Conservation (phyloP, 2,888 invertebrate species). For the Romanomermis culicivorax region DNA sequence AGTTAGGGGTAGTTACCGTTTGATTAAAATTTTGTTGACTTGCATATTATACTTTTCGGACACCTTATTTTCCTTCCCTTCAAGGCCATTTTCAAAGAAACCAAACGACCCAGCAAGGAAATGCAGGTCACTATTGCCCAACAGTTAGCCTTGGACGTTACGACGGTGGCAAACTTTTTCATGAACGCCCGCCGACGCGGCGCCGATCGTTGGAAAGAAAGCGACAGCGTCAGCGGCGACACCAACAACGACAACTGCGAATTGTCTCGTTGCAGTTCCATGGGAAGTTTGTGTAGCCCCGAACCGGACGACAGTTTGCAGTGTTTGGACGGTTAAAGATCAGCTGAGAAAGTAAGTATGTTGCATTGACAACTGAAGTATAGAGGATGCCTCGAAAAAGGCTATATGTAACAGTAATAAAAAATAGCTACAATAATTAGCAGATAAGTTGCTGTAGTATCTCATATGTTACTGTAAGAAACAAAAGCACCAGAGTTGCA, state of each 20-base stretch:
- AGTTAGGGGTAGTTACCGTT: too few relatives aligned
- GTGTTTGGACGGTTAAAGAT: not conserved
- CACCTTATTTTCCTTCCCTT: too few relatives aligned
- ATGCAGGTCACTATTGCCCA: slow-evolving; percentile 98
- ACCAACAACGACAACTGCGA: not conserved
- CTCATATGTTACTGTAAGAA: too few relatives aligned
- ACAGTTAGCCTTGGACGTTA: slow-evolving; percentile 83
- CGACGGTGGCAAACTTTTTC: slow-evolving; percentile 97
- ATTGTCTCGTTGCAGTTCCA: not conserved
- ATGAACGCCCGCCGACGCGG: slow-evolving; percentile 93
- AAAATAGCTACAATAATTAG: too few relatives aligned
- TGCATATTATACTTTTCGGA: too few relatives aligned
- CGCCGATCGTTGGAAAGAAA: slow-evolving; percentile 79
- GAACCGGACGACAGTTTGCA: not conserved
- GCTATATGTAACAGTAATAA: too few relatives aligned
- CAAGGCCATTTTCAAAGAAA: slow-evolving; percentile 99
- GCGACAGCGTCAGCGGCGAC: not conserved
- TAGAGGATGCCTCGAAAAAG: too few relatives aligned
- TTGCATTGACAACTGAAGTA: too few relatives aligned
- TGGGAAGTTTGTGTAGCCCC: not conserved
- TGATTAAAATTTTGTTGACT: too few relatives aligned
- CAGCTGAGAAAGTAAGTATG: not conserved
- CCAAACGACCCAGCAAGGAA: slow-evolving; percentile 94
- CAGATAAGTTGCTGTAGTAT: too few relatives aligned
- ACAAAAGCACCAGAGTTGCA: too few relatives aligned